Evolutionary conservation across 2,797 vertebrate species (phyloP), one percentile per base, ranked within the genome.

Genomic region (Sebastes matsubarae): DNA sequence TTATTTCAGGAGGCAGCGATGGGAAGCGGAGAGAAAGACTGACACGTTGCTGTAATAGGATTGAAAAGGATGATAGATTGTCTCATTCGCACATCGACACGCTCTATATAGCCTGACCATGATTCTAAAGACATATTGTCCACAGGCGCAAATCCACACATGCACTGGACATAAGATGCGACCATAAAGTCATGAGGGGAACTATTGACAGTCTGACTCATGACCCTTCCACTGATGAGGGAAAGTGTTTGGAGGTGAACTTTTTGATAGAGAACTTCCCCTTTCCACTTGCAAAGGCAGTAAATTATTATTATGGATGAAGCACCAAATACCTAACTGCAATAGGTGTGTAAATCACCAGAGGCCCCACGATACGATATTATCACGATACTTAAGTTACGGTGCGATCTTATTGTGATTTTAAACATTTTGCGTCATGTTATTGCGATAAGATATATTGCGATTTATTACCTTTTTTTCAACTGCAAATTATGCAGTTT

Each of bases 41-140:
- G 85, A 89, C 90, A 82, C 75, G 78, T 71, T 55, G 76, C 76
- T 82, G 83, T 90, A 89, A 93, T 92, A 68, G 86, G 87, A 89
- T 73, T 34, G 86, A 90, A 89, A 89, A 91, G 79, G 75, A 91
- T 92, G 92, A 94, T 91, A 88, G 77, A 94, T 90, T 6, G 86
- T 82, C 78, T 88, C 84, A 88, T 93, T 93, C 90, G 79, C 88
- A 68, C 72, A 69, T 80, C 3, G 87, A 91, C 90, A 85, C 59
- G 87, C 91, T 93, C 92, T 86, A 57, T 88, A 91, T 90, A 79
- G 52, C 87, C 77, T 59, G 83, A 72, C 81, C 80, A 65, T 82
- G 84, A 85, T 76, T 82, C 73, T 82, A 75, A 82, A 89, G 82
- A 90, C 69, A 68, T 69, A 84, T 87, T 77, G 86, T 88, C 88